phyloP scores from a whole-genome alignment of 2,797 vertebrate genomes.

The Tauraco hartlaubi region DNA sequence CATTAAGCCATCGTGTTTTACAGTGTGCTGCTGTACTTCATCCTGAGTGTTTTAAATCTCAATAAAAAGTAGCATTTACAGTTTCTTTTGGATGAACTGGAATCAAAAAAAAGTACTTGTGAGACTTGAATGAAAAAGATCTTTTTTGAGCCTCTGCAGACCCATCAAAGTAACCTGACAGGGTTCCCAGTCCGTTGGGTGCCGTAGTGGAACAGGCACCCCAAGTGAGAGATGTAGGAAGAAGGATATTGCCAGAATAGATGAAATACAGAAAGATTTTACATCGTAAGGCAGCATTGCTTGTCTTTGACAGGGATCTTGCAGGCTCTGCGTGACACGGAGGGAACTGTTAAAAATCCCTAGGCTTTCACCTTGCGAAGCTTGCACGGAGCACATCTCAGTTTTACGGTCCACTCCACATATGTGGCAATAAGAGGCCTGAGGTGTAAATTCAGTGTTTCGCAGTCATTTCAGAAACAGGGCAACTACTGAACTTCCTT shows the following conservation, averaged over 20 bases:
- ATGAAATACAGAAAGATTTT: neutral
- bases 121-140: neutral
- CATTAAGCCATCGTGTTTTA: neutral
- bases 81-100: neutral
- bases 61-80: neutral
- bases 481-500: neutral
- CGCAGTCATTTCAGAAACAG: neutral
- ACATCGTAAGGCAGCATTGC: neutral
- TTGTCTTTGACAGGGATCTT: neutral
- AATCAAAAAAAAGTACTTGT: neutral
- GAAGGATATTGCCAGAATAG: neutral
- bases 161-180: neutral
- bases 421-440: neutral
- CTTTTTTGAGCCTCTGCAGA: neutral
- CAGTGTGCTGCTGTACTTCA: neutral
- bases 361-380: neutral
- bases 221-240: neutral
- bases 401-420: no score
- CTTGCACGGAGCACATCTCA: neutral
- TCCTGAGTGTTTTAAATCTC: neutral
- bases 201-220: neutral
- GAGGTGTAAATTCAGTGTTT: neutral
- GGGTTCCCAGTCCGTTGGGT: neutral
- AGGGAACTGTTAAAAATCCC: neutral
- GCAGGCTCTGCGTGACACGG: neutral